These are phyloP conservation scores for Caenorhabditis drosophilae DNA, from an alignment of 2,888 invertebrate species.

Conservation along the genomic window DNA sequence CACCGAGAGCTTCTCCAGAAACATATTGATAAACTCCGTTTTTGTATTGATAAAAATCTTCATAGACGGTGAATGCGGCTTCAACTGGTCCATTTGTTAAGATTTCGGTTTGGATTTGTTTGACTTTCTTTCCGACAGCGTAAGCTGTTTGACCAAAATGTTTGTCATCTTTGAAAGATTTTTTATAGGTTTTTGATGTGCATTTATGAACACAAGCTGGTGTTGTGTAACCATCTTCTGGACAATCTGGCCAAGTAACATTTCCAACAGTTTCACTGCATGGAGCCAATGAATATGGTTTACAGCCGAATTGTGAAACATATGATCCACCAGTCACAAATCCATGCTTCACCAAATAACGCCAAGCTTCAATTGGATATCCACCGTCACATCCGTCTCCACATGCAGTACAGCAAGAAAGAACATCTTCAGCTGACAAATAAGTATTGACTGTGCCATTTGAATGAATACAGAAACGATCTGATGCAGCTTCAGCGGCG, in stretches of 20 bases:
- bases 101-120: constrained; percentile 83
- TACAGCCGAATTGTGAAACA: constrained; percentile 77
- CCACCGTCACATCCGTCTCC: constrained; percentile 78
- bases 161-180: constrained; percentile 30
- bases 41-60: constrained; percentile 84
- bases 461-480: constrained; percentile 71
- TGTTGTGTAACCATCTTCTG: constrained; percentile 16
- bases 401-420: constrained; percentile 61
- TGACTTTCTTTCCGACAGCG: constrained; percentile 74
- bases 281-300: constrained; percentile 83
- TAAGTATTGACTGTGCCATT: constrained; percentile 66
- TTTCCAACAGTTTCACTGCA: constrained; percentile 86
- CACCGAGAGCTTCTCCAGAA: constrained; percentile 77
- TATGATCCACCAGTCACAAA: constrained; percentile 83
- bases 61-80: constrained; percentile 84
- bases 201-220: constrained; percentile 35
- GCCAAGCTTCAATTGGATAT: constrained; percentile 82
- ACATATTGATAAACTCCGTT: constrained; percentile 73
- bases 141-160: constrained; percentile 33
- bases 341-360: constrained; percentile 82
- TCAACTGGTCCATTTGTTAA: constrained; percentile 82
- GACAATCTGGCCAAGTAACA: constrained; percentile 72
- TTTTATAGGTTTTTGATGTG: constrained; percentile 19
- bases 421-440: constrained; percentile 71
- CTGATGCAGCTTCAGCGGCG: constrained; percentile 72